These are phyloP conservation scores for Phocoena sinus DNA, from an alignment of 2,113 vertebrate genomes.

Conservation along the genomic window DNA sequence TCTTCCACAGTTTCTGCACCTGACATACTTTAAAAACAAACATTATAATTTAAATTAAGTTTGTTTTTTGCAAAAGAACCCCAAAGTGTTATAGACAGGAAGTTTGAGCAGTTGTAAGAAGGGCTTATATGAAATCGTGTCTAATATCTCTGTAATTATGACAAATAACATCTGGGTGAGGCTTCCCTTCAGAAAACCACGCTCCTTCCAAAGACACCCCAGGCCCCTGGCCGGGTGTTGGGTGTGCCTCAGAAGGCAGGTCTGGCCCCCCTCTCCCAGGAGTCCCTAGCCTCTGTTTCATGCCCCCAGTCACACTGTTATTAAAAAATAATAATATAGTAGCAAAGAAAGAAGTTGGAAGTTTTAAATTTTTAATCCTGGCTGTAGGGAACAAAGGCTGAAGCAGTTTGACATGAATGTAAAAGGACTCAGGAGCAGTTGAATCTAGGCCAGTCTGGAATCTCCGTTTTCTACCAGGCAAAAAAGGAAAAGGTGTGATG, in stretches of 20 bases:
- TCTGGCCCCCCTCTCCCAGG: neutral
- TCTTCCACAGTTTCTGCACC: neutral
- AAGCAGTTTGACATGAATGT: neutral
- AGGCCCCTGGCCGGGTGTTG: accelerated
- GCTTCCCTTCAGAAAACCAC: accelerated
- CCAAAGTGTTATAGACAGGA: neutral
- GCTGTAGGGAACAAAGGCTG: accelerated
- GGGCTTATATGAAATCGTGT: accelerated
- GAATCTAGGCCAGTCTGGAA: neutral
- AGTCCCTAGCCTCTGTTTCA: neutral
- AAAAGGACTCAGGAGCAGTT: accelerated
- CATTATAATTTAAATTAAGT: neutral
- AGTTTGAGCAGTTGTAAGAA: accelerated
- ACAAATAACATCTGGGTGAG: neutral
- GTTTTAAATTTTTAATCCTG: neutral
- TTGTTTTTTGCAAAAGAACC: neutral
- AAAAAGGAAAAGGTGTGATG: neutral
- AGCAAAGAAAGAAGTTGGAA: neutral
- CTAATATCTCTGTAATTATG: accelerated
- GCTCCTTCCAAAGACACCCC: accelerated
- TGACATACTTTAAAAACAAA: neutral
- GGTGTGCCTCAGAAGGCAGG: accelerated
- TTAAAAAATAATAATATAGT: neutral
- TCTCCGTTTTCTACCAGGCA: neutral
- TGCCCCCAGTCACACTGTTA: neutral